Conservation (phyloP, 2,888 invertebrate genomes). For the Argyresthia goedartella region DNA sequence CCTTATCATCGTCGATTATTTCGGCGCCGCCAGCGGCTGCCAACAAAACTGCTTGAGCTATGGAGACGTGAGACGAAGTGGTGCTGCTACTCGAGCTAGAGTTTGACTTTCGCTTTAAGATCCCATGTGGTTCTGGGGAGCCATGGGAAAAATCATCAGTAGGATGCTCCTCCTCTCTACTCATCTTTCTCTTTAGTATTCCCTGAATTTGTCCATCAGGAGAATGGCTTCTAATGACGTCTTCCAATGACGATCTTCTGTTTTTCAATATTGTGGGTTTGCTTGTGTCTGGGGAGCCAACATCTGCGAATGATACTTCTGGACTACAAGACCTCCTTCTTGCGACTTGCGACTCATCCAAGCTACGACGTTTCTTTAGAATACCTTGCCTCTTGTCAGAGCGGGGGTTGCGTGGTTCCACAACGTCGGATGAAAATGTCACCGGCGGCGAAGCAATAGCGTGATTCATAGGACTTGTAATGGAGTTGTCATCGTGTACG, state of each 20-base stretch:
- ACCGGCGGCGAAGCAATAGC: conserved; percentile 77
- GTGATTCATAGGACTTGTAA: conserved; percentile 62
- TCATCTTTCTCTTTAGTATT: conserved; percentile 79
- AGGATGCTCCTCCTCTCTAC: conserved; percentile 74
- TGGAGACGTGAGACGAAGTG: conserved; percentile 75
- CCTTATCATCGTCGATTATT: conserved; percentile 68
- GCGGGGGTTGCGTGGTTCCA: conserved; percentile 74
- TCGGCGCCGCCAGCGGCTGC: conserved; percentile 74
- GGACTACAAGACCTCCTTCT: conserved; percentile 78
- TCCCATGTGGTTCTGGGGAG: conserved; percentile 81
- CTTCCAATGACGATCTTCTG: conserved; percentile 79
- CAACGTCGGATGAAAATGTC: conserved; percentile 83
- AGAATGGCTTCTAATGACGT: conserved; percentile 73
- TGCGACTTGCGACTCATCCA: conserved; percentile 83
- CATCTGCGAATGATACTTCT: conserved; percentile 73
- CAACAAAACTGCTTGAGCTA: conserved; percentile 76
- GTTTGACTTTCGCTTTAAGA: conserved; percentile 83
- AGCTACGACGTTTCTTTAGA: conserved; percentile 84
- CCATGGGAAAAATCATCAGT: conserved; percentile 73
- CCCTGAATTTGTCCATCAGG: conserved; percentile 76
- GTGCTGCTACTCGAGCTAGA: conserved; percentile 76
- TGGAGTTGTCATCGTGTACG: conserved; percentile 62
- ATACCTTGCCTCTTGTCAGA: conserved; percentile 78
- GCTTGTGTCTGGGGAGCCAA: conserved; percentile 68
- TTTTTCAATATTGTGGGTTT: conserved; percentile 78